Conservation (phyloP, 2,888 invertebrate genomes). For the Prenolepis imparis region DNA sequence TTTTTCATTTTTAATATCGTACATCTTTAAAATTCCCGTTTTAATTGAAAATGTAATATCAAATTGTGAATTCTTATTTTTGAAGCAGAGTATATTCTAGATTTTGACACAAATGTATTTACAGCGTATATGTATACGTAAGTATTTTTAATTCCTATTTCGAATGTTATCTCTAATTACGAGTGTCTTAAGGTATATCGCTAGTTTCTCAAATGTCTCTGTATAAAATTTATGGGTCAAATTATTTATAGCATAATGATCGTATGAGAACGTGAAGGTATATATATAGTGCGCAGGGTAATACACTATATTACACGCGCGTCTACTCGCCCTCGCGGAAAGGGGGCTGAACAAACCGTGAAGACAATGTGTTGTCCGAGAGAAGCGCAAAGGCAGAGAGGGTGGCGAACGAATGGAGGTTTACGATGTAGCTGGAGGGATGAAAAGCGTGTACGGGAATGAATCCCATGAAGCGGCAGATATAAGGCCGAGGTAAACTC, state of each 20-base stretch:
- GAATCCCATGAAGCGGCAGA: conserved; percentile 71
- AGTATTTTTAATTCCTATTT: background rate
- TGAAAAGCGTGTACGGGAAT: conserved; percentile 70
- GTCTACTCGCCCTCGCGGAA: conserved; percentile 38
- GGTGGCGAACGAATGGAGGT: conserved; percentile 32
- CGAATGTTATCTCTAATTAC: background rate
- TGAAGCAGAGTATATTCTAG: background rate
- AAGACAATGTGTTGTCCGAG: conserved; percentile 53
- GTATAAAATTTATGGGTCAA: conserved; percentile 49
- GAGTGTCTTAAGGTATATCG: background rate
- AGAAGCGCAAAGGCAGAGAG: conserved; percentile 38
- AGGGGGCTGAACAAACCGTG: conserved; percentile 45
- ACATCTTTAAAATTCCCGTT: background rate
- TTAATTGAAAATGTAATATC: conserved; percentile 6
- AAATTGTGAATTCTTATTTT: background rate
- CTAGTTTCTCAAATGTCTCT: conserved; percentile 17
- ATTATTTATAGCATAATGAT: conserved; percentile 47
- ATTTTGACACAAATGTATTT: background rate
- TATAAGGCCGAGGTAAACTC: conserved; percentile 72
- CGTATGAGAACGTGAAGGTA: conserved; percentile 27
- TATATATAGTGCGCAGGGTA: background rate
- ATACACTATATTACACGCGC: background rate
- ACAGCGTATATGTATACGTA: background rate
- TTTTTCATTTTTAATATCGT: background rate
- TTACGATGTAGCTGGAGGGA: conserved; percentile 68